phyloP scores from a whole-genome alignment of 2,888 invertebrate species.

The Ormyrus labotus region DNA sequence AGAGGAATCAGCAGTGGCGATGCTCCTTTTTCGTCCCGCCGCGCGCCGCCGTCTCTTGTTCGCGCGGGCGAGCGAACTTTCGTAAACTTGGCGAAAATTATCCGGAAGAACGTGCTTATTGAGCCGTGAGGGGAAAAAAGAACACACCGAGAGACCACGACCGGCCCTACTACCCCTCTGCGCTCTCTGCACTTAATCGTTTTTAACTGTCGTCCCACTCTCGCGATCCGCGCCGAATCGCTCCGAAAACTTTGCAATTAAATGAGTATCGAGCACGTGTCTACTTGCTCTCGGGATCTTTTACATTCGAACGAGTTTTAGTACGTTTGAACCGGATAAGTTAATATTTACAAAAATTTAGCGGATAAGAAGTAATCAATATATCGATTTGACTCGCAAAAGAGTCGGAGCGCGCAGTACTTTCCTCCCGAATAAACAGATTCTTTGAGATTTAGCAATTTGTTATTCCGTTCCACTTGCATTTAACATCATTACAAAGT shows the following conservation, averaged over 20 bases:
- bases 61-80: slow-evolving; percentile 55
- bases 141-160: slow-evolving; percentile 4
- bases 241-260: too few relatives aligned
- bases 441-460: too few relatives aligned
- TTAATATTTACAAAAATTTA: too few relatives aligned
- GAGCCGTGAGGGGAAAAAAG: slow-evolving; percentile 58
- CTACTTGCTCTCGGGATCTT: not conserved
- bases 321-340: not conserved
- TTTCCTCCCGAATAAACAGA: too few relatives aligned
- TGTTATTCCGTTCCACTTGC: too few relatives aligned
- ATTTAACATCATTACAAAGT: not conserved
- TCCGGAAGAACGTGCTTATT: slow-evolving; percentile 61
- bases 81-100: slow-evolving; percentile 65
- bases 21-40: slow-evolving; percentile 27
- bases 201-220: slow-evolving; percentile 10
- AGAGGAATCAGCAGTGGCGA: slow-evolving; percentile 57
- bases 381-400: too few relatives aligned
- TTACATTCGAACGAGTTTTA: not conserved
- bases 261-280: not conserved
- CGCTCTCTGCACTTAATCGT: slow-evolving; percentile 49
- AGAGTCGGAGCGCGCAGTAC: too few relatives aligned
- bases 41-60: not conserved
- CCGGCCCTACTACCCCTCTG: not conserved
- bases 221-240: too few relatives aligned
- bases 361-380: too few relatives aligned